Evolutionary conservation across 2,797 vertebrate genomes (phyloP).

Genomic region (Scolopax rusticola): DNA sequence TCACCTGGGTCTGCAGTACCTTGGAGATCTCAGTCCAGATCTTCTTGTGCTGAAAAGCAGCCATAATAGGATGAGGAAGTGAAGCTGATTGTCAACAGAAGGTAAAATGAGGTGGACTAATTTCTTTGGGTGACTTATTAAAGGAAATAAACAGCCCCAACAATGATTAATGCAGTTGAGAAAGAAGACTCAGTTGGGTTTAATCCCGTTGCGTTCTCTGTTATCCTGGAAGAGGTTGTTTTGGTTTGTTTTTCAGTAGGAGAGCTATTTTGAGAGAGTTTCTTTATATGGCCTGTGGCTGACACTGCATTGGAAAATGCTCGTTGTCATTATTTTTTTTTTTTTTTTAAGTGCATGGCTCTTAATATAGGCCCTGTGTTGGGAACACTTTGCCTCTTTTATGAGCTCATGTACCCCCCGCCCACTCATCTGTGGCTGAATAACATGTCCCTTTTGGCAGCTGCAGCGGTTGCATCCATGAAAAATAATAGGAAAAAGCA

Average conservation of each 20-base stretch:
- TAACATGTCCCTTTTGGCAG: neutral
- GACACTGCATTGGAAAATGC: neutral
- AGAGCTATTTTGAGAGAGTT: conserved; percentile 19
- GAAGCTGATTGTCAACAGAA: neutral
- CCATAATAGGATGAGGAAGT: neutral
- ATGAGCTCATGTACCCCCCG: neutral
- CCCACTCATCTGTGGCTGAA: neutral
- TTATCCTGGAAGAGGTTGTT: neutral
- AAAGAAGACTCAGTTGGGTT: neutral
- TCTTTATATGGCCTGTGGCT: conserved; percentile 2
- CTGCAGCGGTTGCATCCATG: neutral
- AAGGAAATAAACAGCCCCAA: neutral
- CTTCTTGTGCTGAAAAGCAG: neutral
- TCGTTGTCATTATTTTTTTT: neutral
- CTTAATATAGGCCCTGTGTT: neutral
- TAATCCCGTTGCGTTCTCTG: fast-evolving
- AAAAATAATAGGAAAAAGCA: neutral
- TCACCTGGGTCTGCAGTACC: neutral
- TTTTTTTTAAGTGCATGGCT: neutral
- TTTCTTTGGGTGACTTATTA: neutral
- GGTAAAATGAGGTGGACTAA: neutral
- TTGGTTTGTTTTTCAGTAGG: neutral
- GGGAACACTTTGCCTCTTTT: neutral
- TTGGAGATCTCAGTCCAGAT: neutral
- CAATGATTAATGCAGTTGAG: neutral